Evolutionary conservation across 2,797 vertebrate genomes (phyloP).

Genomic region (Gobio occitaniae): DNA sequence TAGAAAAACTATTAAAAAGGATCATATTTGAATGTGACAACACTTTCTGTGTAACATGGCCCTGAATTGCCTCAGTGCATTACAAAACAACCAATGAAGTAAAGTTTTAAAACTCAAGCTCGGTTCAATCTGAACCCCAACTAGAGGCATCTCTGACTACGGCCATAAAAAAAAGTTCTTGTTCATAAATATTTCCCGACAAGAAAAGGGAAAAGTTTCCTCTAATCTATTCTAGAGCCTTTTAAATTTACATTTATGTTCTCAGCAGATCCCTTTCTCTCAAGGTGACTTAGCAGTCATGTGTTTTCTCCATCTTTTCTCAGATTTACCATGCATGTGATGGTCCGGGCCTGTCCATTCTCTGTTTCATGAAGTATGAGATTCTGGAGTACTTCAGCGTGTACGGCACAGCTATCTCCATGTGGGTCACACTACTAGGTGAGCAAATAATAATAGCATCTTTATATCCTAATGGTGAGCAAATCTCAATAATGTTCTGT

Average conservation of each 20-base stretch:
- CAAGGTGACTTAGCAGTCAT: neutral
- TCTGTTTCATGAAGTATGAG: constrained; percentile 93
- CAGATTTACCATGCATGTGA: constrained; percentile 91
- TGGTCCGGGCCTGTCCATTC: constrained; percentile 86
- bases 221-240: neutral
- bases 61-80: neutral
- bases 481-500: constrained; percentile 3
- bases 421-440: constrained; percentile 98
- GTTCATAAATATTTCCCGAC: neutral
- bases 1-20: neutral
- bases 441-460: constrained; percentile 19
- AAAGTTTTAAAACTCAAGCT: neutral
- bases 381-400: constrained; percentile 94
- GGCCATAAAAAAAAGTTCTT: neutral
- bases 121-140: neutral
- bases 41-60: neutral
- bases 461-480: neutral
- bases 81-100: neutral
- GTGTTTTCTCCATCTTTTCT: constrained; percentile 10
- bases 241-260: constrained; percentile 10
- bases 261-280: neutral
- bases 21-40: neutral
- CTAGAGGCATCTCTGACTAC: neutral
- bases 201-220: neutral
- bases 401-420: constrained; percentile 92